phyloP scores from a whole-genome alignment of 92 coral and sea anemone species.

The Epizoanthus stellaris region DNA sequence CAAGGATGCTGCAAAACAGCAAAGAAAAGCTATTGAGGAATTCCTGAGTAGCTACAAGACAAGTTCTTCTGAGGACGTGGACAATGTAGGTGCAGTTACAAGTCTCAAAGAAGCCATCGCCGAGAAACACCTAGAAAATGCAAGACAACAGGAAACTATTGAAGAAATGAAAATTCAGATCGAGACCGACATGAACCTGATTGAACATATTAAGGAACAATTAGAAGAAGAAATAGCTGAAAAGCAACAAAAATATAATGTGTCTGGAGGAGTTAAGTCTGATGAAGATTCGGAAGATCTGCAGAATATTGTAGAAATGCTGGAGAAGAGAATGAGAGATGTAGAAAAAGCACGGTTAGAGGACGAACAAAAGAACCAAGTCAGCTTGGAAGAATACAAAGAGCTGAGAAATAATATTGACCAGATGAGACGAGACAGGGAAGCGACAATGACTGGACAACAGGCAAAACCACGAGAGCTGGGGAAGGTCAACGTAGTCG shows the following conservation, averaged over 20 bases:
- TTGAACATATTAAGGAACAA: conserved; percentile 67
- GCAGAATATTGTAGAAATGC: conserved; percentile 53
- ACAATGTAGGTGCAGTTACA: neutral
- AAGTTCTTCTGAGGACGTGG: neutral
- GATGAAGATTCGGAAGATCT: conserved; percentile 49
- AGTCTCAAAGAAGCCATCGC: conserved; percentile 14
- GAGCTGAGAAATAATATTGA: conserved; percentile 74
- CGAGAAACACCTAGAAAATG: conserved; percentile 16
- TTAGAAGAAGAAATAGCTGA: conserved; percentile 73
- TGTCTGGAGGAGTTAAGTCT: conserved; percentile 36
- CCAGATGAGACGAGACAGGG: conserved; percentile 68
- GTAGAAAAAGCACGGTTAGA: conserved; percentile 73
- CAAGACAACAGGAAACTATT: conserved; percentile 32
- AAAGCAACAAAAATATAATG: conserved; percentile 63
- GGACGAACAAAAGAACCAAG: conserved; percentile 65
- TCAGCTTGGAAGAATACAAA: conserved; percentile 73
- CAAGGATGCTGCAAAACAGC: conserved; percentile 36
- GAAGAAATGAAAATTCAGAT: conserved; percentile 66
- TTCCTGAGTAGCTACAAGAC: conserved; percentile 14
- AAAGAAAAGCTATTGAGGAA: conserved; percentile 50
- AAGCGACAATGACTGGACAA: conserved; percentile 45
- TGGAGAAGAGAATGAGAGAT: conserved; percentile 53
- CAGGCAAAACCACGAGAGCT: conserved; percentile 52
- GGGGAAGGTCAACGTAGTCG: conserved; percentile 39
- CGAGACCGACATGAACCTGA: conserved; percentile 70